phyloP scores from a whole-genome alignment of 2,797 vertebrate genomes.

The Gephyroberyx darwinii region DNA sequence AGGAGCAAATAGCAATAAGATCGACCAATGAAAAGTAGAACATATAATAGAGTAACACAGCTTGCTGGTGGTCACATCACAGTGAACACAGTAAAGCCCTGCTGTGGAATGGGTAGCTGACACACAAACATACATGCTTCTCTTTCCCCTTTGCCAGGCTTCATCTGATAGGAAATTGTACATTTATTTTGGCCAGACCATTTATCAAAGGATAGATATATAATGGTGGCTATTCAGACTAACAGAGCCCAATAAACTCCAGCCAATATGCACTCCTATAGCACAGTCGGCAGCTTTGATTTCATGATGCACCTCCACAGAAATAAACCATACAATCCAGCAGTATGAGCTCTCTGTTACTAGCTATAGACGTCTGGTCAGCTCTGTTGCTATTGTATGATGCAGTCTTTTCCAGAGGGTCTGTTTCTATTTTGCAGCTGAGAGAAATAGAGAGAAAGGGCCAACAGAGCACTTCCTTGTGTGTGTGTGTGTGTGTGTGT shows the following conservation, averaged over 20 bases:
- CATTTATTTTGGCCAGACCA: constrained; percentile 25
- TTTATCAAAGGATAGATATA: constrained; percentile 59
- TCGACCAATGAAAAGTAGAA: too few relatives aligned
- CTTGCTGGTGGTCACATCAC: background rate
- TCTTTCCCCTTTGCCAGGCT: constrained; percentile 29
- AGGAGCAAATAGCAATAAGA: too few relatives aligned
- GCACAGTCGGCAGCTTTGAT: constrained; percentile 49
- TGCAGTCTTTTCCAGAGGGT: constrained; percentile 68
- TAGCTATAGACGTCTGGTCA: constrained; percentile 55
- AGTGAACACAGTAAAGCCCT: background rate
- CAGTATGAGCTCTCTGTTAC: constrained; percentile 53
- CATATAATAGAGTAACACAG: background rate
- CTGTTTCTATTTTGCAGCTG: constrained; percentile 73
- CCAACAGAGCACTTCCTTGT: constrained; percentile 62
- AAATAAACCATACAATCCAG: constrained; percentile 49
- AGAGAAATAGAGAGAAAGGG: constrained; percentile 25
- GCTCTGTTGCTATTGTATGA: constrained; percentile 58
- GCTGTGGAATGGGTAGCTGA: background rate
- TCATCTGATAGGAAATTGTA: background rate
- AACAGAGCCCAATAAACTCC: constrained; percentile 60
- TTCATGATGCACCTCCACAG: constrained; percentile 28
- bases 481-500: constrained; percentile 34
- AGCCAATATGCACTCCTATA: constrained; percentile 32
- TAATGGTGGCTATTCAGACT: constrained; percentile 48
- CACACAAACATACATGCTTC: constrained; percentile 37